phyloP scores from a whole-genome alignment of 1,140 invertebrate genomes.

The Kradibia gibbosae region DNA sequence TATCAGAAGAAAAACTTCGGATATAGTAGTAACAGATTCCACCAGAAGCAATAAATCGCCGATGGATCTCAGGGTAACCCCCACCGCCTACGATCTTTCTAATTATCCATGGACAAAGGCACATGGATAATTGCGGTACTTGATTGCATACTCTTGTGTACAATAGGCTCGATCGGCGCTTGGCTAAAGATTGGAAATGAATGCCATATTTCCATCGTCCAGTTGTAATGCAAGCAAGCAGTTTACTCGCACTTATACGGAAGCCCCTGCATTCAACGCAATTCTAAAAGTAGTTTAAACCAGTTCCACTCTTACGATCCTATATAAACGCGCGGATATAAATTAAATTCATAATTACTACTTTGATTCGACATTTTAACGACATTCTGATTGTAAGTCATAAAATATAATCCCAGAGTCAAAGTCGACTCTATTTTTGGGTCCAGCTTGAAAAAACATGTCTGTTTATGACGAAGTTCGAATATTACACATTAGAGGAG shows the following conservation, averaged over 20 bases:
- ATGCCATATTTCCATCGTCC: constrained; percentile 62
- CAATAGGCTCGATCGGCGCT: constrained; percentile 50
- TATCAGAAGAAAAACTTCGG: constrained; percentile 43
- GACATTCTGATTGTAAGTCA: constrained; percentile 36
- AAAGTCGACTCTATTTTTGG: constrained; percentile 46
- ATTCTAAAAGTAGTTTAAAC: constrained; percentile 50
- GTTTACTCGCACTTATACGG: constrained; percentile 12
- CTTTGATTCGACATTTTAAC: constrained; percentile 48
- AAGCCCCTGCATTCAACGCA: background rate
- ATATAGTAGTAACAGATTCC: background rate
- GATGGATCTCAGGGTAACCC: too few species aligned
- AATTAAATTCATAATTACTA: constrained; percentile 46
- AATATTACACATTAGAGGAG: background rate
- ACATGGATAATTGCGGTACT: constrained; percentile 65
- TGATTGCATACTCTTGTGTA: constrained; percentile 64
- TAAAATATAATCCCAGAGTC: constrained; percentile 23
- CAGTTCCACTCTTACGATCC: constrained; percentile 21
- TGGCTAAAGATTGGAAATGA: constrained; percentile 62
- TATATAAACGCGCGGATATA: constrained; percentile 25
- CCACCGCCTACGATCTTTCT: constrained; percentile 55
- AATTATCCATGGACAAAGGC: constrained; percentile 68
- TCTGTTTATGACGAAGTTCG: constrained; percentile 16
- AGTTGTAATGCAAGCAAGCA: constrained; percentile 28
- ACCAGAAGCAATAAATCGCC: background rate
- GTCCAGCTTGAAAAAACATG: background rate